phyloP scores from a whole-genome alignment of 1,140 invertebrate genomes.

The Trichomalopsis sarcophagae region DNA sequence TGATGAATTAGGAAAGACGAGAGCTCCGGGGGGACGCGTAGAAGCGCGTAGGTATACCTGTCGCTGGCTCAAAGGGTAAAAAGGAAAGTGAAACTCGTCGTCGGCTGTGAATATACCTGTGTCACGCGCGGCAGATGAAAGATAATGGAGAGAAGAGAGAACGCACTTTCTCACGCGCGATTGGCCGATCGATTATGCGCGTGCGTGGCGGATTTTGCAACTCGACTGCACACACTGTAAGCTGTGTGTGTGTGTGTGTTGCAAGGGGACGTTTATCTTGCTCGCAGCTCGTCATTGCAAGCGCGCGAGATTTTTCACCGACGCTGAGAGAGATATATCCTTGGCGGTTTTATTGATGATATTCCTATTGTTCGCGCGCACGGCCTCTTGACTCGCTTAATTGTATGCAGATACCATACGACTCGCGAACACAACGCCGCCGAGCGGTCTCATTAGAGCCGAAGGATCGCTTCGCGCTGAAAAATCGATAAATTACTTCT shows the following conservation, averaged over 20 bases:
- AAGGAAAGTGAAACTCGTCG: conserved; percentile 23
- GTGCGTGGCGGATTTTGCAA: background rate
- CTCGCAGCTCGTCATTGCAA: background rate
- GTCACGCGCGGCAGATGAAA: conserved; percentile 26
- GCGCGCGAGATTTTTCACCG: background rate
- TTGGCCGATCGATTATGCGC: conserved; percentile 14
- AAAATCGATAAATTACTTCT: conserved; percentile 10
- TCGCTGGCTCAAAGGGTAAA: conserved; percentile 3
- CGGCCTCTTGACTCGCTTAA: conserved; percentile 9
- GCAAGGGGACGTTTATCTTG: background rate
- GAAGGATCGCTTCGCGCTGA: background rate
- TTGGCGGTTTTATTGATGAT: conserved; percentile 11
- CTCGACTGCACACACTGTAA: no score
- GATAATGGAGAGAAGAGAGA: conserved; percentile 2
- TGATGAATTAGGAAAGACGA: conserved; percentile 12
- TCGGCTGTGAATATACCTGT: background rate
- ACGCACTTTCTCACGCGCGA: conserved; percentile 38
- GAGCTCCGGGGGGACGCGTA: background rate
- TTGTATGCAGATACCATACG: conserved; percentile 32
- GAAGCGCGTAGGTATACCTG: background rate
- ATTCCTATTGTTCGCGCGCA: conserved; percentile 27
- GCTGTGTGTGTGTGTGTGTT: background rate
- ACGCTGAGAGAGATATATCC: background rate
- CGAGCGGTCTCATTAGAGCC: background rate
- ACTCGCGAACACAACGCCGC: background rate